A percentile compares a stretch with the other conserved stretches of the same genome.
phyloP scores from a whole-genome alignment of 2,888 invertebrate genomes.

The Callinectes sapidus region DNA sequence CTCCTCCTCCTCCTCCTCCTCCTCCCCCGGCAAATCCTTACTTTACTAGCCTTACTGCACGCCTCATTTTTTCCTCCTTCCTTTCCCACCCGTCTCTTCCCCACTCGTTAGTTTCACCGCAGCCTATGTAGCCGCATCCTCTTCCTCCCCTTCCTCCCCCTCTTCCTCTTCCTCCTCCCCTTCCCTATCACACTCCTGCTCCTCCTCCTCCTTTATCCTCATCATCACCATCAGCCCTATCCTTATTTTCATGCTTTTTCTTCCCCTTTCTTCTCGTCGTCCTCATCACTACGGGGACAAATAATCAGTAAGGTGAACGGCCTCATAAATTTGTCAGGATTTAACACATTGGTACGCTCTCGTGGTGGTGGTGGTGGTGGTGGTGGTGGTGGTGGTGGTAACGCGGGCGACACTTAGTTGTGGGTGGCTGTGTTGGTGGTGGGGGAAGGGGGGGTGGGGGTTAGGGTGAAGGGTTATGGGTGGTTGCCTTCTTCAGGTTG shows the following conservation, averaged over 20 bases:
- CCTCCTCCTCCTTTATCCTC: neutral
- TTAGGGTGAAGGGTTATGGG: neutral
- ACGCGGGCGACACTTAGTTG: neutral
- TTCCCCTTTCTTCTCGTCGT: neutral
- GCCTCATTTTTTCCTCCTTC: neutral
- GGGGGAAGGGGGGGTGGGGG: neutral
- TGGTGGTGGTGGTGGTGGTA: neutral
- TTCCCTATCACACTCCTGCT: neutral
- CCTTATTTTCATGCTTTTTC: neutral
- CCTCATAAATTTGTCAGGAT: neutral
- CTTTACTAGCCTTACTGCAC: neutral
- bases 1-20: neutral
- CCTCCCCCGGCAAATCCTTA: neutral
- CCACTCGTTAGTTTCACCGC: neutral
- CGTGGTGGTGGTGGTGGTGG: neutral
- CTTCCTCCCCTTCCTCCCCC: neutral
- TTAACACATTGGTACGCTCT: neutral
- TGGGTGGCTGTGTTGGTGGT: neutral
- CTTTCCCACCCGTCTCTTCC: neutral
- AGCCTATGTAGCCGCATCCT: neutral
- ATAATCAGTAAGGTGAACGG: constrained; percentile 13
- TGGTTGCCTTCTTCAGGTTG: constrained; percentile 29
- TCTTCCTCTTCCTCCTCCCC: neutral
- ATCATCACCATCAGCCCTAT: neutral
- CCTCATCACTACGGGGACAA: neutral